Percentiles rank a stretch among this genome's conserved stretches.
Evolutionary conservation across 2,113 vertebrate species (phyloP).

Genomic region (Beaufortia kweichowensis): DNA sequence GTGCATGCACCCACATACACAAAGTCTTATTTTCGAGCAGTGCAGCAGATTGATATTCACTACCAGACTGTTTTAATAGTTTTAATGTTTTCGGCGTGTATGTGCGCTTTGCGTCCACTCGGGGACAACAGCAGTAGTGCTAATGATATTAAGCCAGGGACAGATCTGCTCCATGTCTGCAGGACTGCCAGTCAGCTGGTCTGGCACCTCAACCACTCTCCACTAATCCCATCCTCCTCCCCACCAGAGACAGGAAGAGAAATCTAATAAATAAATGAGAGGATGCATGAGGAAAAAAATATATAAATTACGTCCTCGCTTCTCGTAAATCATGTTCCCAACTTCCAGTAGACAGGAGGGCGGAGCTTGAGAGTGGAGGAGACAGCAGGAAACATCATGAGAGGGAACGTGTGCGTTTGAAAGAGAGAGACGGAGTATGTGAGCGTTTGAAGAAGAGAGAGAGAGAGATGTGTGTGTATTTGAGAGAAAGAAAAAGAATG

Average conservation of each 20-base stretch:
- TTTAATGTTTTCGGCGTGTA: constrained; percentile 28
- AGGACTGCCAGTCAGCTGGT: constrained; percentile 78
- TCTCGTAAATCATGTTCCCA: constrained; percentile 86
- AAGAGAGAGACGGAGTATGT: no score
- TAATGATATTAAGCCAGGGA: constrained; percentile 83
- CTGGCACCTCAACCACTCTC: constrained; percentile 77
- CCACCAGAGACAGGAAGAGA: constrained; percentile 80
- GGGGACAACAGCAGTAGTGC: constrained; percentile 72
- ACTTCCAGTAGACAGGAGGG: constrained; percentile 84
- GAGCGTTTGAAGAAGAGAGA: constrained; percentile 44
- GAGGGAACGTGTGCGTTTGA: constrained; percentile 13
- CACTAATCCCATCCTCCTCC: constrained; percentile 79
- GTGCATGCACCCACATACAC: constrained; percentile 16
- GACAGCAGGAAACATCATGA: constrained; percentile 25
- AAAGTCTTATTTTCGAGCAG: background rate
- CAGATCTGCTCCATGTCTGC: constrained; percentile 82
- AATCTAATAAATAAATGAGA: constrained; percentile 87
- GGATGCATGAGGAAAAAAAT: constrained; percentile 77
- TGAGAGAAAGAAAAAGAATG: no score
- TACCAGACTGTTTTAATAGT: constrained; percentile 18
- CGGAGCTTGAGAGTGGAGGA: constrained; percentile 67
- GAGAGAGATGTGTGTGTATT: background rate
- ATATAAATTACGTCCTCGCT: constrained; percentile 83
- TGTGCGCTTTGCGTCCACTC: constrained; percentile 56
- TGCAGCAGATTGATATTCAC: constrained; percentile 21